Evolutionary conservation across 2,797 vertebrate genomes (phyloP).

Genomic region (Molossus alvarezi): DNA sequence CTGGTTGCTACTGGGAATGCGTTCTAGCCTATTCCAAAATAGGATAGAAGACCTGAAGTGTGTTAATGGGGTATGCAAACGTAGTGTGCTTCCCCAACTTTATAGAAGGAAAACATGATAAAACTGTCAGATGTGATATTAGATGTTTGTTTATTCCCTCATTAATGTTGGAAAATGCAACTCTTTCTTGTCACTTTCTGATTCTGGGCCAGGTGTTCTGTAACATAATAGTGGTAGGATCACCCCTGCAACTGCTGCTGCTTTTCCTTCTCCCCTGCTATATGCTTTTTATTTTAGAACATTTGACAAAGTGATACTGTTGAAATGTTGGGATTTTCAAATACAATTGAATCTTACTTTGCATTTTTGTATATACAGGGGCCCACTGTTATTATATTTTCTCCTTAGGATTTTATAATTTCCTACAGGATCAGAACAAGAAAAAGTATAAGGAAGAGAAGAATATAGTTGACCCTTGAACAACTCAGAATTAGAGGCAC

Average conservation of each 20-base stretch:
- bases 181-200: not conserved
- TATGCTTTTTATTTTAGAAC: not conserved
- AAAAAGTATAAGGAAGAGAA: not conserved
- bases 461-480: not conserved
- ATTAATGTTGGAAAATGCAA: constrained; percentile 54
- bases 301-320: constrained; percentile 28
- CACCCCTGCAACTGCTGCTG: not conserved
- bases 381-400: not conserved
- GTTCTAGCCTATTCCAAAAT: constrained; percentile 32
- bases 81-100: not conserved
- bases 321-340: constrained; percentile 45
- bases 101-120: not conserved
- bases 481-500: not conserved
- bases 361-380: not conserved
- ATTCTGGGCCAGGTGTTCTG: not conserved
- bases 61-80: not conserved
- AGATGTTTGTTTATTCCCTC: not conserved
- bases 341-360: not conserved
- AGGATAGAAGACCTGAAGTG: constrained; percentile 14
- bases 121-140: not conserved
- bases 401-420: constrained; percentile 35
- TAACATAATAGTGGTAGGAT: not conserved
- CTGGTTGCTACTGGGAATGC: constrained; percentile 21
- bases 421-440: not conserved
- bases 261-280: not conserved